Percentiles rank a stretch among this genome's conserved stretches.
phyloP scores from a whole-genome alignment of 2,888 invertebrate species.

The Helobdella robusta region DNA sequence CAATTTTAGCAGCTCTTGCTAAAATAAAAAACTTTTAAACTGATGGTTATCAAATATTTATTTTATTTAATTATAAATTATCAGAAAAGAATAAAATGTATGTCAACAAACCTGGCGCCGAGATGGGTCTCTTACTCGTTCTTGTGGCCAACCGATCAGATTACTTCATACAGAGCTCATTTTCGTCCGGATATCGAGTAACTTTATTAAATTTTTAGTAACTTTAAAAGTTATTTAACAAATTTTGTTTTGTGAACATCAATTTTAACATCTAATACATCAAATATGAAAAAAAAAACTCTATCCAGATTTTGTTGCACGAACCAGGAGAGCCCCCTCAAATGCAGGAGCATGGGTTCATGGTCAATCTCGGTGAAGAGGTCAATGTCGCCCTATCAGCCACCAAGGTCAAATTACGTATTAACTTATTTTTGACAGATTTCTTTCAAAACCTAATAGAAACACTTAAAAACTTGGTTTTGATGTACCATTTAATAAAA shows the following conservation, averaged over 20 bases:
- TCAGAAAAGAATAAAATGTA: too few species aligned
- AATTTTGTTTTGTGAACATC: too few species aligned
- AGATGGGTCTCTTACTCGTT: background rate
- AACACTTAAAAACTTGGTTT: background rate
- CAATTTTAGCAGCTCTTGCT: too few species aligned
- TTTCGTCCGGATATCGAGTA: too few species aligned
- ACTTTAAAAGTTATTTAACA: too few species aligned
- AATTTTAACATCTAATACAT: too few species aligned
- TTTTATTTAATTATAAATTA: too few species aligned
- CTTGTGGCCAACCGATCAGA: background rate
- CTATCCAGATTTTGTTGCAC: conserved; percentile 17
- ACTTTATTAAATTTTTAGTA: too few species aligned
- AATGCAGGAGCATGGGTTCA: background rate
- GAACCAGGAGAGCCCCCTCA: background rate
- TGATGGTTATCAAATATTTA: too few species aligned
- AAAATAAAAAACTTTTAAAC: too few species aligned
- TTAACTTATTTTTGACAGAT: too few species aligned
- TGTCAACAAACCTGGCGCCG: background rate
- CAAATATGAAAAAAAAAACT: too few species aligned
- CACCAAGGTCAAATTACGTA: conserved; percentile 6
- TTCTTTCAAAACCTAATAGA: background rate
- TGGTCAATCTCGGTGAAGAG: background rate
- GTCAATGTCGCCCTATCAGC: background rate
- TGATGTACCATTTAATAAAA: background rate
- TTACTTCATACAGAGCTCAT: conserved; percentile 10